Percentiles rank a stretch among this genome's conserved stretches.
Conservation (phyloP, 2,888 invertebrate genomes). For the Steinernema carpocapsae region DNA sequence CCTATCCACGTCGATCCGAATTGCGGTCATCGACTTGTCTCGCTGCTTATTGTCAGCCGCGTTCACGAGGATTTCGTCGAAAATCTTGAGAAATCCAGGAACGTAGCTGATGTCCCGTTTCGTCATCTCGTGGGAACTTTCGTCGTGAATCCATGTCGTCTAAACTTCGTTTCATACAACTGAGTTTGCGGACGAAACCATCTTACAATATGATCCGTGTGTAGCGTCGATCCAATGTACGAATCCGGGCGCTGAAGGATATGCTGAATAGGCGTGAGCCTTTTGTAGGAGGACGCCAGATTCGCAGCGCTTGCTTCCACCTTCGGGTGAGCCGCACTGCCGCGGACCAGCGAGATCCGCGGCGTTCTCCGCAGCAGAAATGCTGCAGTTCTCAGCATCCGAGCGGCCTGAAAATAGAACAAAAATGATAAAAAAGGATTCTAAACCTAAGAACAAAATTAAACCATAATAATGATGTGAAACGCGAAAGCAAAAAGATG, state of each 20-base stretch:
- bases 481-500: conserved; percentile 5
- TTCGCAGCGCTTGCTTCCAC: not conserved
- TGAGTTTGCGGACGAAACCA: not conserved
- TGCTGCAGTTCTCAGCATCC: not conserved
- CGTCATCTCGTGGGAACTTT: conserved; percentile 78
- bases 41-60: conserved; percentile 58
- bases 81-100: conserved; percentile 96
- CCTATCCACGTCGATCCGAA: conserved; percentile 74
- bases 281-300: not conserved
- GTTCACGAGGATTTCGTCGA: conserved; percentile 95
- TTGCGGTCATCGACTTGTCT: conserved; percentile 60
- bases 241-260: conserved; percentile 29
- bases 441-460: too few relatives aligned
- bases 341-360: conserved; percentile 4
- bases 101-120: conserved; percentile 86
- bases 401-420: too few relatives aligned
- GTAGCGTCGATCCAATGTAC: conserved; percentile 31
- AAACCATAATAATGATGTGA: too few relatives aligned
- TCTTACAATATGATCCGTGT: conserved; percentile 18
- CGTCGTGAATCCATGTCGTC: conserved; percentile 88
- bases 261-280: conserved; percentile 24
- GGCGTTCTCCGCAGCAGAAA: not conserved
- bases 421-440: too few relatives aligned
- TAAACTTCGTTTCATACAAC: conserved; percentile 71
- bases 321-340: not conserved